Percentiles rank a stretch among this genome's conserved stretches.
These are phyloP conservation scores for Platycheirus rosarum DNA, from an alignment of 2,888 invertebrate genomes.

Conservation along the genomic window DNA sequence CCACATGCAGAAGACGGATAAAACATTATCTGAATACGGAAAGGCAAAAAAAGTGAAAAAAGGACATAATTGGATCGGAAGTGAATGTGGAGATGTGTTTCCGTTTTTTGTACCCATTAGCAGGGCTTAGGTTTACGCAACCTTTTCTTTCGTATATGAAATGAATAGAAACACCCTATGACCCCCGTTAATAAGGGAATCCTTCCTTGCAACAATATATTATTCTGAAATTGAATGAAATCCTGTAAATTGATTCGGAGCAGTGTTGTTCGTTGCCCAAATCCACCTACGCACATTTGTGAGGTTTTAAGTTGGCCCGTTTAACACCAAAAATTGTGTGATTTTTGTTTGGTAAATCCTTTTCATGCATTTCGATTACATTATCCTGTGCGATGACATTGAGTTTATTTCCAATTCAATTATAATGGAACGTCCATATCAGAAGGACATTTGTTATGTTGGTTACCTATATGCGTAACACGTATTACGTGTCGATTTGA, in stretches of 20 bases:
- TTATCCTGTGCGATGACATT: constrained; percentile 59
- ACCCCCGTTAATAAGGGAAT: no score
- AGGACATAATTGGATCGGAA: constrained; percentile 68
- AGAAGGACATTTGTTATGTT: constrained; percentile 28
- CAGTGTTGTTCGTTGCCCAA: constrained; percentile 17
- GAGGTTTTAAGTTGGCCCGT: constrained; percentile 19
- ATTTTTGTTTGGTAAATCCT: constrained; percentile 20
- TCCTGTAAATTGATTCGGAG: constrained; percentile 63
- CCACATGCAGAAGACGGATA: constrained; percentile 40
- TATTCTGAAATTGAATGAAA: constrained; percentile 29
- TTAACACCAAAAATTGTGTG: constrained; percentile 28
- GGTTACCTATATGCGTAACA: constrained; percentile 20
- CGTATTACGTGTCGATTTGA: constrained; percentile 57
- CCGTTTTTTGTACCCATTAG: constrained; percentile 2
- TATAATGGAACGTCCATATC: background rate
- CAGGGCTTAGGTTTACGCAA: constrained; percentile 26
- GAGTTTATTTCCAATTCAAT: constrained; percentile 18
- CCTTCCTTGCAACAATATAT: constrained; percentile 33
- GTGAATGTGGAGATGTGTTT: constrained; percentile 59
- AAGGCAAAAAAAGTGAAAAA: constrained; percentile 11
- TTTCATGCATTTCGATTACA: constrained; percentile 8
- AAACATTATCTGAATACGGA: constrained; percentile 16
- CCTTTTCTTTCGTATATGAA: constrained; percentile 20
- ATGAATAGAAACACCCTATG: constrained; percentile 21
- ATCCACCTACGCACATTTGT: constrained; percentile 21